These are phyloP conservation scores for Odontesthes bonariensis DNA, from an alignment of 2,113 vertebrate species.

Conservation along the genomic window DNA sequence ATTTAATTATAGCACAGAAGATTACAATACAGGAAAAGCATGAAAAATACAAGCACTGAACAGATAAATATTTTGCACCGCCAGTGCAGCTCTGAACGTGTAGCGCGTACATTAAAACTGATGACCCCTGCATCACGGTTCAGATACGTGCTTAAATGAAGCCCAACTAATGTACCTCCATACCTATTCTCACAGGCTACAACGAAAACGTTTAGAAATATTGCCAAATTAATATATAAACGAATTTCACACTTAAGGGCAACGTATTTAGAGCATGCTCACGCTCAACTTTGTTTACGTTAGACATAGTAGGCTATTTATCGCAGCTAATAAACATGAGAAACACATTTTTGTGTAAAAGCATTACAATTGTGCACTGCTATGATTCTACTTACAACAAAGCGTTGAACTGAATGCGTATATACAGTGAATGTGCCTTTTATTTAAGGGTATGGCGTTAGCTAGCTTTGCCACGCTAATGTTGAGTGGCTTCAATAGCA, in stretches of 20 bases:
- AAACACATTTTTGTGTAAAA: background rate
- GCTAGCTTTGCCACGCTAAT: background rate
- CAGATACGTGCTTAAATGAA: too few species aligned
- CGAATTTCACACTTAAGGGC: background rate
- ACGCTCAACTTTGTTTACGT: background rate
- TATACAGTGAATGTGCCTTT: background rate
- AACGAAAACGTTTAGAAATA: background rate
- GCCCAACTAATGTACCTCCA: too few species aligned
- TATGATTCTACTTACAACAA: background rate
- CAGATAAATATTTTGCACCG: too few species aligned
- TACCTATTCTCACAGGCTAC: too few species aligned
- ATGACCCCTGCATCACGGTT: too few species aligned
- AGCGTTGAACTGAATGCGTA: background rate
- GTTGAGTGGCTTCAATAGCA: background rate
- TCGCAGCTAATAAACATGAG: background rate
- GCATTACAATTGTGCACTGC: too few species aligned
- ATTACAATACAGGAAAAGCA: too few species aligned
- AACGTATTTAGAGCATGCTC: background rate
- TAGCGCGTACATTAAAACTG: too few species aligned
- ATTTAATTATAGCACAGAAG: too few species aligned
- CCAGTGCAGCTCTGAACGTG: too few species aligned
- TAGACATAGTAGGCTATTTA: background rate
- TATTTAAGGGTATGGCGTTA: background rate
- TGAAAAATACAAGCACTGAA: too few species aligned
- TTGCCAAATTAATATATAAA: background rate